These are phyloP conservation scores for Promerops cafer DNA, from an alignment of 2,113 vertebrate species.

Conservation along the genomic window DNA sequence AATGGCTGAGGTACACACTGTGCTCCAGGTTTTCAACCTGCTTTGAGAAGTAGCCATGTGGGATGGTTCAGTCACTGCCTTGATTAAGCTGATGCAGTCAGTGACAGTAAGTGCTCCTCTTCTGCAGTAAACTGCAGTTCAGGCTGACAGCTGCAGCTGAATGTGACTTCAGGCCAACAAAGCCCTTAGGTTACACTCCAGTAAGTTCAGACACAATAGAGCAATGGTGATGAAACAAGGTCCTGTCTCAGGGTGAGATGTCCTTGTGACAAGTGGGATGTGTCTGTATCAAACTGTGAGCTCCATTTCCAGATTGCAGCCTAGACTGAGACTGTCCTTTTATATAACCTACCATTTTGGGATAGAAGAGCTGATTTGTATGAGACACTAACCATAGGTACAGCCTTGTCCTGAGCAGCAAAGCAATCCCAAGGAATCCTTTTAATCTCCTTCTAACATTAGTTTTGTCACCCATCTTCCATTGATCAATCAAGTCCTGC, in stretches of 20 bases:
- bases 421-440: background rate
- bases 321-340: background rate
- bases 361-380: background rate
- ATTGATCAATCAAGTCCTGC: background rate
- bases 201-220: background rate
- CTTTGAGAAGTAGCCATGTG: background rate
- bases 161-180: background rate
- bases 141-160: background rate
- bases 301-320: background rate
- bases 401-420: background rate
- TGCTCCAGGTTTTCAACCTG: background rate
- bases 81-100: rapidly evolving
- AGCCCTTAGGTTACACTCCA: background rate
- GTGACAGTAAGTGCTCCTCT: rapidly evolving
- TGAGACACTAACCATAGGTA: background rate
- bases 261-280: background rate
- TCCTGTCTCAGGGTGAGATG: background rate
- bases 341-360: background rate
- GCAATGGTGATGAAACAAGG: background rate
- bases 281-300: background rate
- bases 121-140: background rate
- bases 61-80: background rate
- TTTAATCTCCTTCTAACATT: background rate
- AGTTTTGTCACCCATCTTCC: background rate
- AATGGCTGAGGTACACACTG: background rate